Evolutionary conservation across 2,888 invertebrate genomes (phyloP), one percentile per base, ranked within the genome.

Genomic region (Cheilosia soror): DNA sequence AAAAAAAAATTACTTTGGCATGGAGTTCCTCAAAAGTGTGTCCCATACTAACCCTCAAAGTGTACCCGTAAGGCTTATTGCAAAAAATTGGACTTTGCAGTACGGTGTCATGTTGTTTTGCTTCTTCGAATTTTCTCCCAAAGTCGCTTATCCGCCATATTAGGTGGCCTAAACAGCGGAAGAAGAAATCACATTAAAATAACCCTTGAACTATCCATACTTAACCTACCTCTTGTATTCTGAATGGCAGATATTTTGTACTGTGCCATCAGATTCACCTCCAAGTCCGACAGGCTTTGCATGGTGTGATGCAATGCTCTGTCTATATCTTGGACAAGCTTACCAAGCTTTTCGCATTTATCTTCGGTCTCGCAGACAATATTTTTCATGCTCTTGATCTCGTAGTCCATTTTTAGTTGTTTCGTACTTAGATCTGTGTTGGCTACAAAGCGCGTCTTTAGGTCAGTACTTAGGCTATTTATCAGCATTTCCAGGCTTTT

Each of bases 81-180:
- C 94, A 94, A 90, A 96, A 96, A 84, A 95, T 92, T 0, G 95
- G 95, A 88, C 96, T 96, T 85, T 94, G 94, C 1, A 96, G 89
- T 0, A 95, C 93, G 0, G 93, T 93, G 83, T 95, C 95, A 58
- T 93, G 94, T 53, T 95, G 94, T 88, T 94, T 95, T 0, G 96
- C 95, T 25, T 95, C 94, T 65, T 94, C 94, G 93, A 96, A 93
- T 87, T 95, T 94, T 9, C 94, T 92, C 0, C 93, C 91, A 88
- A 95, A 95, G 85, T 95, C 93, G 79, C 94, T 94, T 88, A 96
- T 95, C 88, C 95, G 93, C 96, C 96, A 96, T 49, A 96, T 93
- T 29, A 96, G 90, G 81, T 94, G 94, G 0, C 96, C 92, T 92
- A 13, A 7, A 47, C 0, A 29, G 9, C 9, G 7, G 0, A 87